Evolutionary conservation across 2,888 invertebrate genomes (phyloP), one percentile per base, ranked within the genome.

Genomic region (Pterostichus niger): DNA sequence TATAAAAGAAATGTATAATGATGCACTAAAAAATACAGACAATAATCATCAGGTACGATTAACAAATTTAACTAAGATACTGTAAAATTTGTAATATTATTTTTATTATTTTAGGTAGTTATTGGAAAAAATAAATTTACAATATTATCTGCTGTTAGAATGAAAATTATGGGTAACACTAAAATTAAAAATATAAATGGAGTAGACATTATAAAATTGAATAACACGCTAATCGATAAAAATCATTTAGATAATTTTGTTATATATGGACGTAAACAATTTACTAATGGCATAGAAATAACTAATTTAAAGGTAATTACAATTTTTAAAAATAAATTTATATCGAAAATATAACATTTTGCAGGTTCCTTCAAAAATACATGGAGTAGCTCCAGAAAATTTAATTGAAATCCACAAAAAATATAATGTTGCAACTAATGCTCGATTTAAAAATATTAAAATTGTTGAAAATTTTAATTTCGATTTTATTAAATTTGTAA

Each of bases 131-230:
- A 64, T 46, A 49, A 24, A 64, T 79, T 79, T 49, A 64, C 61
- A 6, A 40, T 11, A 59, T 64, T 79, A 31, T 24, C 59, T 31
- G 64, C 79, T 9, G 64, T 33, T 64, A 9, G 46, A 61, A 31
- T 79, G 79, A 64, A 46, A 79, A 49, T 40, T 24, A 10, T 40
- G 3, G 49, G 64, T 6, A 79, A 46, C 46, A 44, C 79, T 24
- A 79, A 79, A 6, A 79, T 79, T n/a, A 79, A 79, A 82, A 35
- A 77, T 54, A 78, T 83, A 68, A 83, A 71, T 33, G 49, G 46
- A 40, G 64, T 79, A 4, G 61, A 79, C 31, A 79, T 79, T 31
- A 33, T 64, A 31, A 61, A 33, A 79, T 49, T 79, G 31, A 79
- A 79, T 33, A 79, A 79, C 24, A 79, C 79, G 13, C 46, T 79